Base-by-base conservation (phyloP, 2,888 invertebrate genomes). In the Lasioglossum pauxillum region DNA sequence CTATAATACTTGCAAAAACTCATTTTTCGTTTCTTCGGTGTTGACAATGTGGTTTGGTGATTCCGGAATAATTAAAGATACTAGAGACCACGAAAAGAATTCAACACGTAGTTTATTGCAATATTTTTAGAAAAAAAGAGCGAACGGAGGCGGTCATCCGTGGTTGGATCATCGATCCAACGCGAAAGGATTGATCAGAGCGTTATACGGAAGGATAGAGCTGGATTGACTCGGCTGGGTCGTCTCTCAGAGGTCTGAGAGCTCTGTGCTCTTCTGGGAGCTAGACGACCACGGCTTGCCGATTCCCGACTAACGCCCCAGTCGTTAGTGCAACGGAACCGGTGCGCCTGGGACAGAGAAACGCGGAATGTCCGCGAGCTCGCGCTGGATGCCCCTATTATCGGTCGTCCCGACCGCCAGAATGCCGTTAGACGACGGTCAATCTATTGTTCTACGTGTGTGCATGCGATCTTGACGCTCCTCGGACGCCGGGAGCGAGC, bases 351-450 rank as follows among this genome's bases (percentile, higher is more conserved):
- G 88, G 87, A 88, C 87, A 87, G 82, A 80, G 80, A 81, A 89
- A 87, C 88, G 90, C 88, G 89, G 91, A 92, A 92, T 91, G 91
- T 92, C 90, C 91, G 90, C 90, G 88, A 83, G 84, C 81, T 57
- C 82, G 83, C 86, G 69, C 86, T 91, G 87, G 88, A 89, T 90
- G 90, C 90, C 91, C 91, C 92, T 92, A 90, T 93, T 93, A 93
- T 93, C 92, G 92, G 91, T 91, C 91, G 91, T 89, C 90, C 67
- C 92, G 91, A 93, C 93, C 93, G 93, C 92, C 92, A 93, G 93
- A 92, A 93, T 94, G 91, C 94, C 94, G 94, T 94, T 94, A 94
- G 93, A 91, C 92, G 90, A 87, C 90, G 93, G 90, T 89, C 93
- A 92, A 93, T 93, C 93, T 92, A 94, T 94, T 94, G 94, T 94